Base-by-base conservation (phyloP, 2,888 invertebrate species). In the Drosophila gaucha region DNA sequence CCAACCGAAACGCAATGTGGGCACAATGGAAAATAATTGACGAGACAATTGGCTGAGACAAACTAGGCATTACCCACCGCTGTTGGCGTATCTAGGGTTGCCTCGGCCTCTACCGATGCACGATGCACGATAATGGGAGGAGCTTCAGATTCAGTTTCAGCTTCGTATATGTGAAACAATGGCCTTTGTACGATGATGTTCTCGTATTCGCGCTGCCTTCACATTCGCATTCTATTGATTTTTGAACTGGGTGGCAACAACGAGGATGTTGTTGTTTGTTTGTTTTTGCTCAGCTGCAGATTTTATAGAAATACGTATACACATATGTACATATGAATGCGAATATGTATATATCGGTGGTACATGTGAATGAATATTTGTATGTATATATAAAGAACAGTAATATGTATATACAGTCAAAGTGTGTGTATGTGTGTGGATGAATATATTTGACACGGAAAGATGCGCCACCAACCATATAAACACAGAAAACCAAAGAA, bases 1-100 rank as follows among this genome's bases (percentile, higher is more conserved):
- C 86, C 84, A 82, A 86, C 86, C 75, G 75, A 70, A 83, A 73
- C 75, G 62, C 66, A 63, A 67, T 76, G 44, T 63, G 56, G 51
- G 39, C 59, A 82, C 83, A 80, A 79, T 74, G 49, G 52, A 41
- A 80, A 78, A 75, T 68, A 80, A 71, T 80, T 77, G 84, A 63
- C 54, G 59, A 89, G 78, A 89, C 87, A 88, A 89, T 88, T 88
- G 87, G 88, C 78, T 71, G 82, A 84, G 65, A 75, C 78, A 74
- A 80, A 58, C 74, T 69, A 57, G 57, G 69, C 88, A 71, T 67
- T 80, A 67, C 67, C 83, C 67, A 85, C 68, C 62, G 67, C 43
- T 55, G 67, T 47, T 46, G 47, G 24, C 20, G n/a, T 33, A 36
- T 51, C 6, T 51, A 51, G 71, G 68, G 57, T 52, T 74, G 56